phyloP scores from a whole-genome alignment of 1,140 invertebrate species.

The Amphibalanus amphitrite region DNA sequence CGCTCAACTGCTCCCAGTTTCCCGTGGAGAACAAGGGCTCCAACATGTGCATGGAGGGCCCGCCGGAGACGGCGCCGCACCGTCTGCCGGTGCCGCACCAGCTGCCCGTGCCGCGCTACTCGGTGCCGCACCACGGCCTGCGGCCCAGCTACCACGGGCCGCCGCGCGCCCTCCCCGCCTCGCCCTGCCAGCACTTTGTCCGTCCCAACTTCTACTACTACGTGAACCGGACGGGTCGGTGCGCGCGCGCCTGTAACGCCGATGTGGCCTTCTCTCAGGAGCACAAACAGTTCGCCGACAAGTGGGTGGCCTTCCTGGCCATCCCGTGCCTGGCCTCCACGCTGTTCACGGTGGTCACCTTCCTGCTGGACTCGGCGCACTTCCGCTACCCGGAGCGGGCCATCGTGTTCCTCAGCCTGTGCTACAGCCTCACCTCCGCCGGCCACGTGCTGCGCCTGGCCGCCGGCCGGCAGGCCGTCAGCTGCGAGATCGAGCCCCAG shows the following conservation, averaged over 20 bases:
- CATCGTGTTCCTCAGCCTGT: constrained; percentile 58
- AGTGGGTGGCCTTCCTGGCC: constrained; percentile 31
- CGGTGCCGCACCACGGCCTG: neutral
- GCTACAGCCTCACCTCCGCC: constrained; percentile 59
- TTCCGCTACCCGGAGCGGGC: constrained; percentile 70
- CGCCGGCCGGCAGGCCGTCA: constrained; percentile 26
- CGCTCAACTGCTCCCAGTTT: constrained; percentile 74
- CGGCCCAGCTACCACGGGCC: constrained; percentile 9
- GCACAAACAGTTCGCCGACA: constrained; percentile 55
- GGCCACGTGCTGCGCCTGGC: constrained; percentile 30
- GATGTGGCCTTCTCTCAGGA: constrained; percentile 55
- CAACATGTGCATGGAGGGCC: constrained; percentile 89
- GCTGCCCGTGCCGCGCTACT: constrained; percentile 8
- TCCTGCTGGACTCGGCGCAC: constrained; percentile 43
- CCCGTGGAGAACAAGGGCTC: constrained; percentile 72
- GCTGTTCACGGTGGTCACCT: constrained; percentile 34
- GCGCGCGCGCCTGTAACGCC: constrained; percentile 53
- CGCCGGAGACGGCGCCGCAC: constrained; percentile 28
- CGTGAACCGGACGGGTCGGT: constrained; percentile 53
- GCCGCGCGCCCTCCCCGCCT: constrained; percentile 9
- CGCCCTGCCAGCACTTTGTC: constrained; percentile 29
- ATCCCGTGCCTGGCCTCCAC: constrained; percentile 35
- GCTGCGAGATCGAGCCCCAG: constrained; percentile 21
- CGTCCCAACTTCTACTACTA: constrained; percentile 41
- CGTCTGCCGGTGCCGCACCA: constrained; percentile 12